Conservation (phyloP, 2,888 invertebrate species). For the Oasisia sp. region DNA sequence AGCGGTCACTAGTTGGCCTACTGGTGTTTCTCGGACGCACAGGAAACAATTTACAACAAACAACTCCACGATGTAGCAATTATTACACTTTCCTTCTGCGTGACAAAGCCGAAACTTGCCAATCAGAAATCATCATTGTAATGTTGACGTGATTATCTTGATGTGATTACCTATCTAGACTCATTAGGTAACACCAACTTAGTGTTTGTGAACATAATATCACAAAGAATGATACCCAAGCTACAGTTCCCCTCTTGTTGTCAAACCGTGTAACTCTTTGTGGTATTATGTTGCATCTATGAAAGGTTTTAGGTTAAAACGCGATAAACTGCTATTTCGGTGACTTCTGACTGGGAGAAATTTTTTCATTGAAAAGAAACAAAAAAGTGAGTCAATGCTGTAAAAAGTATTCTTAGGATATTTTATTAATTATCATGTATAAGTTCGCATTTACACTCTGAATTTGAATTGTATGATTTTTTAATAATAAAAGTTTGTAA, state of each 20-base stretch:
- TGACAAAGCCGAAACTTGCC: neutral
- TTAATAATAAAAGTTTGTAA: neutral
- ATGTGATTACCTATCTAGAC: neutral
- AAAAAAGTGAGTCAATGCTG: neutral
- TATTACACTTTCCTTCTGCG: neutral
- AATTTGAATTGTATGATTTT: neutral
- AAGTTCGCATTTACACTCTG: neutral
- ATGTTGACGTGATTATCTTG: neutral
- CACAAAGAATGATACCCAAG: neutral
- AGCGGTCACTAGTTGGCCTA: neutral
- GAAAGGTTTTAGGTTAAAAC: too few relatives aligned
- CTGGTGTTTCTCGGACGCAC: neutral
- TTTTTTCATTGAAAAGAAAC: neutral
- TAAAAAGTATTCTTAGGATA: neutral
- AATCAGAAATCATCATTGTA: neutral
- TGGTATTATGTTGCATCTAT: too few relatives aligned
- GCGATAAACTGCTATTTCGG: too few relatives aligned
- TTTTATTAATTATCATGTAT: slow-evolving; percentile 1
- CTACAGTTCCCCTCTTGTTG: too few relatives aligned
- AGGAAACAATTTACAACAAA: neutral
- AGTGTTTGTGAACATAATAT: neutral
- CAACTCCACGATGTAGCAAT: neutral
- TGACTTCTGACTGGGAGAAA: neutral
- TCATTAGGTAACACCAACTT: neutral
- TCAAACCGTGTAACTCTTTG: too few relatives aligned